phyloP scores from a whole-genome alignment of 2,113 vertebrate genomes.

The Ceratotherium simum region DNA sequence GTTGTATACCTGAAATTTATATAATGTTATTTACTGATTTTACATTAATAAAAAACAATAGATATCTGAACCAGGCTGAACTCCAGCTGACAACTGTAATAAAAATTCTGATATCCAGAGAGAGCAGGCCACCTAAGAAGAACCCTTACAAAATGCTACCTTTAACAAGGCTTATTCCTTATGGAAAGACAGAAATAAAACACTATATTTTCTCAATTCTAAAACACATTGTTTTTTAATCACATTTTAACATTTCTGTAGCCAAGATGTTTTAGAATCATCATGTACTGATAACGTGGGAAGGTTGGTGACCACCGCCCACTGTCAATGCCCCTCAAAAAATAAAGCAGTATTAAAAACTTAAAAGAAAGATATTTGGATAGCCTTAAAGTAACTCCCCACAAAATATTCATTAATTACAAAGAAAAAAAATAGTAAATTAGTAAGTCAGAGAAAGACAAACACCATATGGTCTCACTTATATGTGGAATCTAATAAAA shows the following conservation, averaged over 20 bases:
- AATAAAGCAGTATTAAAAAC: not conserved
- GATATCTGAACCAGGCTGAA: slow-evolving; percentile 71
- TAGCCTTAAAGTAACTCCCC: too few species aligned
- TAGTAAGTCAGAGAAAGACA: too few species aligned
- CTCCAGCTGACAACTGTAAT: slow-evolving; percentile 75
- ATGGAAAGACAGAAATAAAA: slow-evolving; percentile 38
- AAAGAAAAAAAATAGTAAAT: too few species aligned
- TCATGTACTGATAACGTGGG: not conserved
- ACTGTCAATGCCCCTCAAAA: not conserved
- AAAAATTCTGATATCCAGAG: slow-evolving; percentile 72
- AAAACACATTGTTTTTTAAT: not conserved
- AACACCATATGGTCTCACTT: too few species aligned
- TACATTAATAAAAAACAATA: slow-evolving; percentile 65
- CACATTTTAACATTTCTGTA: not conserved
- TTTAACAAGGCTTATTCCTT: not conserved
- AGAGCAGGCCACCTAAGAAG: slow-evolving; percentile 59
- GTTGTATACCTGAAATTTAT: too few species aligned
- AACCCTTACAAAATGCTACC: slow-evolving; percentile 40
- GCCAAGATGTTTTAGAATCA: not conserved
- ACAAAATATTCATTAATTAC: too few species aligned
- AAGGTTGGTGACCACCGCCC: not conserved
- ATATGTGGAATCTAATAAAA: too few species aligned
- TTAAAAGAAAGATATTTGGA: too few species aligned
- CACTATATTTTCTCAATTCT: not conserved
- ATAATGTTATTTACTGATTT: too few species aligned